A percentile compares a stretch with the other conserved stretches of the same genome.
These are phyloP conservation scores for Camelus bactrianus DNA, from an alignment of 2,113 vertebrate genomes.

Conservation along the genomic window DNA sequence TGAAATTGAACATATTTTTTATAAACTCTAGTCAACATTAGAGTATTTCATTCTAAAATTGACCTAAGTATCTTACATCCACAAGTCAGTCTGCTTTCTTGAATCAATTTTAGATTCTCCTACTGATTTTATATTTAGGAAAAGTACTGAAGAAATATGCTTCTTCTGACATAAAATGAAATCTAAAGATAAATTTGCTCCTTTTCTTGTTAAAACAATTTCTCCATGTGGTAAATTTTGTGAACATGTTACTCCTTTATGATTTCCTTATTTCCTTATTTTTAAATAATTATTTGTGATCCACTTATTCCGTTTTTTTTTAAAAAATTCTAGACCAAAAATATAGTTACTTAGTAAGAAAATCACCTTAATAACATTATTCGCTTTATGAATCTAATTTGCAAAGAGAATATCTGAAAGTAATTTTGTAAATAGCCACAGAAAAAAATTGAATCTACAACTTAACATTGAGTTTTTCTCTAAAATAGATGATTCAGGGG, in stretches of 20 bases:
- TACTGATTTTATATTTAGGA: background rate
- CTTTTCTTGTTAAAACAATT: background rate
- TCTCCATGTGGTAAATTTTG: background rate
- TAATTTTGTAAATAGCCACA: conserved; percentile 30
- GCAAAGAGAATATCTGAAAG: background rate
- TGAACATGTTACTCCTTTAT: background rate
- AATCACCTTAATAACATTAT: background rate
- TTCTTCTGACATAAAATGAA: conserved; percentile 23
- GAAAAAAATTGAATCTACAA: conserved; percentile 15
- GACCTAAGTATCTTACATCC: background rate
- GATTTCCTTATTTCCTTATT: background rate
- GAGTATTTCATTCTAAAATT: background rate
- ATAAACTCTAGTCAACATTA: background rate
- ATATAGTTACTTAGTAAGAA: conserved; percentile 15
- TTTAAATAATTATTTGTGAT: conserved; percentile 57
- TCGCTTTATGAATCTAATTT: conserved; percentile 42
- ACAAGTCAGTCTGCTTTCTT: background rate
- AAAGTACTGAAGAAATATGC: background rate
- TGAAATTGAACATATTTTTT: background rate
- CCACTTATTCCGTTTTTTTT: background rate
- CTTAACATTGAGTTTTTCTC: background rate
- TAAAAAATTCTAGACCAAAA: background rate
- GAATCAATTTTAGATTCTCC: background rate
- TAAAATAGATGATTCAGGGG: background rate
- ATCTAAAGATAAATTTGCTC: background rate